These are phyloP conservation scores for Cephalophus harveyi DNA, from an alignment of 2,113 vertebrate species.

Conservation along the genomic window DNA sequence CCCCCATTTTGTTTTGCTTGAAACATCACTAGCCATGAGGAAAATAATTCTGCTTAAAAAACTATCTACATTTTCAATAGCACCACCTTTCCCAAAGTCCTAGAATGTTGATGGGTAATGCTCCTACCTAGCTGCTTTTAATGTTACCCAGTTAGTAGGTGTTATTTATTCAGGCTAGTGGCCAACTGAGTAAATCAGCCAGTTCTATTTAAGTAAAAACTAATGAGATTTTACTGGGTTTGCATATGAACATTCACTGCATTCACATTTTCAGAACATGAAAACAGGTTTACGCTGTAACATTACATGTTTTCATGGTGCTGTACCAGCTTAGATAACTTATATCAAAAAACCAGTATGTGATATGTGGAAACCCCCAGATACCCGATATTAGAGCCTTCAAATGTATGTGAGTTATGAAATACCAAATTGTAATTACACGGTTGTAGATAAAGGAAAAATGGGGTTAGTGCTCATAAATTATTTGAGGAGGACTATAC, in stretches of 20 bases:
- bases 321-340: constrained; percentile 45
- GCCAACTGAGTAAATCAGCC: constrained; percentile 41
- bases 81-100: constrained; percentile 56
- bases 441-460: constrained; percentile 41
- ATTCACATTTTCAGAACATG: constrained; percentile 43
- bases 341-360: constrained; percentile 13
- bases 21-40: constrained; percentile 72
- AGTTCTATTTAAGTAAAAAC: constrained; percentile 64
- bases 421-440: constrained; percentile 29
- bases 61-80: constrained; percentile 71
- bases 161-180: constrained; percentile 54
- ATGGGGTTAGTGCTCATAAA: constrained; percentile 12
- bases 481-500: constrained; percentile 24
- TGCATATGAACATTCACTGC: neutral
- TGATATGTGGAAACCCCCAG: neutral
- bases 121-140: constrained; percentile 45
- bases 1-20: constrained; percentile 73
- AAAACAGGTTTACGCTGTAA: constrained; percentile 35
- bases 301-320: constrained; percentile 27
- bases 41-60: constrained; percentile 75
- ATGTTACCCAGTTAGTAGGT: constrained; percentile 48
- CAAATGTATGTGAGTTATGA: constrained; percentile 38
- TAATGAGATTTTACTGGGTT: constrained; percentile 50
- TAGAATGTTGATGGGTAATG: constrained; percentile 57
- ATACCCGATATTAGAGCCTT: constrained; percentile 26